Conservation (phyloP, 2,797 vertebrate species). For the Microchirus variegatus region DNA sequence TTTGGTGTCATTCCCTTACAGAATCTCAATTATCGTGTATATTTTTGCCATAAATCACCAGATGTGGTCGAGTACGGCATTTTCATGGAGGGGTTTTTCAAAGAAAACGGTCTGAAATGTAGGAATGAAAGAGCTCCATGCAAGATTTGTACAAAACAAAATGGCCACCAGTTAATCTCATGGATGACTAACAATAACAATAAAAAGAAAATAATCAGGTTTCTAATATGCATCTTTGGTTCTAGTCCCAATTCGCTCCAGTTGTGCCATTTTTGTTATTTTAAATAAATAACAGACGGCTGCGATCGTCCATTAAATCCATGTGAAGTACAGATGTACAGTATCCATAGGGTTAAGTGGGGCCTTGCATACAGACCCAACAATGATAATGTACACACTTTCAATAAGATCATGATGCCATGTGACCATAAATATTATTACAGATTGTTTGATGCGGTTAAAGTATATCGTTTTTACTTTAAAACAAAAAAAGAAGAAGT, state of each 20-base stretch:
- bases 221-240: slow-evolving; percentile 77
- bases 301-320: slow-evolving; percentile 38
- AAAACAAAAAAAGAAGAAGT: slow-evolving; percentile 25
- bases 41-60: slow-evolving; percentile 19
- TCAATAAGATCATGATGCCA: slow-evolving; percentile 31
- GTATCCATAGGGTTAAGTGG: slow-evolving; percentile 63
- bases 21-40: slow-evolving; percentile 68
- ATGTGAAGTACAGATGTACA: slow-evolving; percentile 40
- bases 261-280: slow-evolving; percentile 53
- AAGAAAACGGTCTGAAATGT: slow-evolving; percentile 58
- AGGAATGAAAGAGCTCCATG: slow-evolving; percentile 71
- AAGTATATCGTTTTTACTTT: slow-evolving; percentile 50
- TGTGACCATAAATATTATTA: slow-evolving; percentile 47
- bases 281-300: slow-evolving; percentile 55
- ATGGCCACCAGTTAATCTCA: slow-evolving; percentile 62
- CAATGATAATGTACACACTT: slow-evolving; percentile 43
- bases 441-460: slow-evolving; percentile 63
- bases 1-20: slow-evolving; percentile 83
- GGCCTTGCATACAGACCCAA: slow-evolving; percentile 52
- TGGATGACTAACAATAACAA: slow-evolving; percentile 50
- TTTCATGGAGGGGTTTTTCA: slow-evolving; percentile 13
- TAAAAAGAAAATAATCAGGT: slow-evolving; percentile 36
- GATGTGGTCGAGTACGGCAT: slow-evolving; percentile 34
- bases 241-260: slow-evolving; percentile 66
- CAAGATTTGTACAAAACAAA: slow-evolving; percentile 24